Conservation (phyloP, 2,888 invertebrate genomes). For the Pseudococcus longispinus region DNA sequence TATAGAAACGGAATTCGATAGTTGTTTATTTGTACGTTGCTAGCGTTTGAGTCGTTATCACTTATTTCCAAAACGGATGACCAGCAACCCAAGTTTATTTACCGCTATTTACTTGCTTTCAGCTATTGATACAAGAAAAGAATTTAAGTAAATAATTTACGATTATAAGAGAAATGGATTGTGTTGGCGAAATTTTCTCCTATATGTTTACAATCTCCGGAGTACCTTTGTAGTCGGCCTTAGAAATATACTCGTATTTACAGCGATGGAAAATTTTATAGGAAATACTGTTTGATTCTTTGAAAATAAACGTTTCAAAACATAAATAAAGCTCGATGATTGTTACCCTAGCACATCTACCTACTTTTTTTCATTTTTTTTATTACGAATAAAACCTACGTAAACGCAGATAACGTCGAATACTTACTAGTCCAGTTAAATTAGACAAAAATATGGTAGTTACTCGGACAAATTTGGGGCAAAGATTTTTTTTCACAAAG, state of each 20-base stretch:
- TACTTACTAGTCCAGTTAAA: too few relatives aligned
- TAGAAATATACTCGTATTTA: background rate
- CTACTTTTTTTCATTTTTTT: too few relatives aligned
- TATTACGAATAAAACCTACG: background rate
- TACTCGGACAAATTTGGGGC: too few relatives aligned
- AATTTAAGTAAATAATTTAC: conserved; percentile 24
- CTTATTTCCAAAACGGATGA: conserved; percentile 22
- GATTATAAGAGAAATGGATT: background rate
- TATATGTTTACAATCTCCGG: background rate
- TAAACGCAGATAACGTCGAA: background rate
- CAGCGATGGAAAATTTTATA: background rate
- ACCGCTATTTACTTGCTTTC: background rate
- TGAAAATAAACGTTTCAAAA: background rate
- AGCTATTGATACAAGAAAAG: background rate
- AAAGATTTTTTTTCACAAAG: too few relatives aligned
- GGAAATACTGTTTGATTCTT: background rate
- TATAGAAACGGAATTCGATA: background rate
- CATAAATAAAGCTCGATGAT: background rate
- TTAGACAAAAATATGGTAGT: too few relatives aligned
- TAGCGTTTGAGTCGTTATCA: conserved; percentile 19
- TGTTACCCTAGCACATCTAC: too few relatives aligned
- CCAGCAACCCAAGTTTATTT: background rate
- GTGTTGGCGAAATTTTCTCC: background rate
- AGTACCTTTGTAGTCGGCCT: background rate
- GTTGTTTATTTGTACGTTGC: background rate